These are phyloP conservation scores for Linepithema humile DNA, from an alignment of 1,140 invertebrate species.

Conservation along the genomic window DNA sequence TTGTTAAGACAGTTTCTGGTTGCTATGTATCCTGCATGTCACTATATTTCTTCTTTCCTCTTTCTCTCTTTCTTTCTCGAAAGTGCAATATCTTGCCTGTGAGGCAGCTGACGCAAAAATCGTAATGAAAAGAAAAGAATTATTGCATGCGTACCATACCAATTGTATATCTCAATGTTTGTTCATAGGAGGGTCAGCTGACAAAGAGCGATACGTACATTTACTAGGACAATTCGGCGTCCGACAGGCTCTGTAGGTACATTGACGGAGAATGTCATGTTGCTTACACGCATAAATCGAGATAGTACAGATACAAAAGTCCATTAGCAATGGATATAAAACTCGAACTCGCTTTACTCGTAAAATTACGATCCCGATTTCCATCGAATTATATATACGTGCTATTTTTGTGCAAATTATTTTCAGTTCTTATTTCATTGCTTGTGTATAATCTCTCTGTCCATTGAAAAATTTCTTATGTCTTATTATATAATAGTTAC, in stretches of 20 bases:
- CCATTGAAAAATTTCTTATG: neutral
- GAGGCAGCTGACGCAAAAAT: neutral
- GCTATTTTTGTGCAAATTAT: neutral
- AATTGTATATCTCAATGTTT: constrained; percentile 72
- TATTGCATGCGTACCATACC: constrained; percentile 55
- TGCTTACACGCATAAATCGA: constrained; percentile 59
- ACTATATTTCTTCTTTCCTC: too few species aligned
- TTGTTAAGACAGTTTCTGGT: neutral
- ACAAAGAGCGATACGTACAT: constrained; percentile 84
- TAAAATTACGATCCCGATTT: neutral
- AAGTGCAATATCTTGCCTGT: neutral
- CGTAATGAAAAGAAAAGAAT: constrained; percentile 1
- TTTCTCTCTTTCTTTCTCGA: too few species aligned
- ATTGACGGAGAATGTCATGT: constrained; percentile 64
- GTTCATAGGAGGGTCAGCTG: constrained; percentile 75
- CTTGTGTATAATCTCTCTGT: neutral
- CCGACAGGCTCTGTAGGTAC: constrained; percentile 70
- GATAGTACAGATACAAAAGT: neutral
- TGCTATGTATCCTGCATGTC: constrained; percentile 4
- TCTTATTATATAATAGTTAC: neutral
- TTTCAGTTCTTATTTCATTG: neutral
- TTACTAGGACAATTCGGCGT: constrained; percentile 80
- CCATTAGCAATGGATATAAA: neutral
- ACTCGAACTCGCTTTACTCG: neutral
- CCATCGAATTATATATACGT: neutral